phyloP scores from a whole-genome alignment of 2,797 vertebrate genomes.

The Rhynchonycteris naso region DNA sequence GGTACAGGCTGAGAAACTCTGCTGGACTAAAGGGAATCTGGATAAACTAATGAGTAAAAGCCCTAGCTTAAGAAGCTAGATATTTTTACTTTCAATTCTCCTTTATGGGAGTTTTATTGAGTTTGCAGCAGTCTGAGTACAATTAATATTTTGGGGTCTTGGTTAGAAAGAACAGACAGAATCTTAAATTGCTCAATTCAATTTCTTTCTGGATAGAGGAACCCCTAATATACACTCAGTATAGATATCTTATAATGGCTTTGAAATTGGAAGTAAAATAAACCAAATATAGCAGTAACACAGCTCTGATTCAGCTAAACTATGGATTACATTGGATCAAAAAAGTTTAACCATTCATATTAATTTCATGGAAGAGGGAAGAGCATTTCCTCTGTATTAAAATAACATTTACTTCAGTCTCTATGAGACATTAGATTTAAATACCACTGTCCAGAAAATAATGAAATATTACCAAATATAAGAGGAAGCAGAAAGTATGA shows the following conservation, averaged over 20 bases:
- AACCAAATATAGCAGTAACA: neutral
- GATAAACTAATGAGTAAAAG: neutral
- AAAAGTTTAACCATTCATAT: neutral
- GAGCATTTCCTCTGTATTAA: neutral
- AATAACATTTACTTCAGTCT: neutral
- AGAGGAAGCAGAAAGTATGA: neutral
- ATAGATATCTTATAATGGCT: neutral
- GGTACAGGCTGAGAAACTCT: neutral
- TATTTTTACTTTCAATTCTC: neutral
- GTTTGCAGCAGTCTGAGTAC: neutral
- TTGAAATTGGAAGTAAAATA: neutral
- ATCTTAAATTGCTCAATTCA: neutral
- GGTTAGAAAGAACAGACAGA: neutral
- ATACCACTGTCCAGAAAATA: neutral
- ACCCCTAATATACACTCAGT: neutral
- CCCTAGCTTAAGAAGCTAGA: neutral
- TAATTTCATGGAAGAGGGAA: neutral
- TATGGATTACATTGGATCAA: neutral
- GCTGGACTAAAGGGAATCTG: neutral
- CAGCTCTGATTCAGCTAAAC: neutral
- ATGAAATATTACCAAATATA: neutral
- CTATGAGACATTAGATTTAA: neutral
- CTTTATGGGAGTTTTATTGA: neutral
- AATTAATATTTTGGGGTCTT: neutral
- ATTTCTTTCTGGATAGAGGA: neutral